These are phyloP conservation scores for Eupithecia insigniata DNA, from an alignment of 2,888 invertebrate species.

Conservation along the genomic window DNA sequence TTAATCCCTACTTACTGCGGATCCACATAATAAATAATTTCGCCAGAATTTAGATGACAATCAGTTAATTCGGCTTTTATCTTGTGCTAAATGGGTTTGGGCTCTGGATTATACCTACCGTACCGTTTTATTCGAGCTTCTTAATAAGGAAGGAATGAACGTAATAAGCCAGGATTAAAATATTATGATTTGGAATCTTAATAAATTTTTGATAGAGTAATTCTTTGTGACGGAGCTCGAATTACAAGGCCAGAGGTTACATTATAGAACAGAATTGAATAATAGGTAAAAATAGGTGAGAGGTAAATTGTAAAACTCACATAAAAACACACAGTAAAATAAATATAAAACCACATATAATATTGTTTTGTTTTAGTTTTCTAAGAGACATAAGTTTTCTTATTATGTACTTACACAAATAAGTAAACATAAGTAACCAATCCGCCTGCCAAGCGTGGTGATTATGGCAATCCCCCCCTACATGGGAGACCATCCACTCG, in stretches of 20 bases:
- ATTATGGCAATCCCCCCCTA: too few relatives aligned
- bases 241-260: neutral
- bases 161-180: conserved; percentile 14
- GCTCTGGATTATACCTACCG: conserved; percentile 37
- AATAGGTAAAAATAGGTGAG: neutral
- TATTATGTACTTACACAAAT: too few relatives aligned
- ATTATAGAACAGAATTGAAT: neutral
- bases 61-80: conserved; percentile 60
- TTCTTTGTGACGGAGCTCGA: conserved; percentile 1
- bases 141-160: conserved; percentile 42
- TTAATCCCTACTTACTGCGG: conserved; percentile 73
- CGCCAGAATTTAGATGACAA: conserved; percentile 60
- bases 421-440: too few relatives aligned
- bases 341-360: too few relatives aligned
- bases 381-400: too few relatives aligned
- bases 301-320: neutral
- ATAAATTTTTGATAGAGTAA: conserved; percentile 14
- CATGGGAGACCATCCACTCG: too few relatives aligned
- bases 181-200: conserved; percentile 9
- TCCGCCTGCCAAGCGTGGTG: too few relatives aligned
- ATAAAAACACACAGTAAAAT: too few relatives aligned
- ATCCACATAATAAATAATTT: conserved; percentile 73
- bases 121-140: conserved; percentile 49
- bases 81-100: conserved; percentile 54
- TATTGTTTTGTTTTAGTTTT: too few relatives aligned